Evolutionary conservation across 2,113 vertebrate genomes (phyloP).

Genomic region (Neolamprologus tretocephalus): DNA sequence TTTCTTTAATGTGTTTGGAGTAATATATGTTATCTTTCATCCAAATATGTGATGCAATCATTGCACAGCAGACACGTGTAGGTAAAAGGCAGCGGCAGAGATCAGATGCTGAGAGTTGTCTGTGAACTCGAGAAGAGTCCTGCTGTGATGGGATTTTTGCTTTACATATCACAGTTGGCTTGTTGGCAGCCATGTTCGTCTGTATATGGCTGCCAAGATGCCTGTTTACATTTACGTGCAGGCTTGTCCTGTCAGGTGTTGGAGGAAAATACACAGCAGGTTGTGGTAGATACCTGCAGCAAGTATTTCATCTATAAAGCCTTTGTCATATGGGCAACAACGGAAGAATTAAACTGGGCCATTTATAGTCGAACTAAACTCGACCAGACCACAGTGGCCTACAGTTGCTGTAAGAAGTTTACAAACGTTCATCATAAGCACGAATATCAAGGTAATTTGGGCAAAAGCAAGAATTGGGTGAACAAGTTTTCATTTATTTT

Average conservation of each 20-base stretch:
- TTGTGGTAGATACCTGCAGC: neutral
- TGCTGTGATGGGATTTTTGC: slow-evolving; percentile 7
- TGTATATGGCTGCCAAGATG: neutral
- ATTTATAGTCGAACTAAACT: neutral
- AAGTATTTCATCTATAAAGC: neutral
- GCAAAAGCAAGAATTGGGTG: neutral
- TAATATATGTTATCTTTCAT: slow-evolving; percentile 8
- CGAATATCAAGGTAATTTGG: neutral
- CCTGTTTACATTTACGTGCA: slow-evolving; percentile 6
- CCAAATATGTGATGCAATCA: slow-evolving; percentile 23
- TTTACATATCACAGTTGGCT: slow-evolving; percentile 16
- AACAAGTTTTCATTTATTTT: neutral
- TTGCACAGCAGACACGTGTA: neutral
- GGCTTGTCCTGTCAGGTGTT: neutral
- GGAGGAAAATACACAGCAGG: neutral
- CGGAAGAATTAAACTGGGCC: neutral
- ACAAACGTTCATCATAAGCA: neutral
- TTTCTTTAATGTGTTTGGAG: neutral
- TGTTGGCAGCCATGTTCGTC: neutral
- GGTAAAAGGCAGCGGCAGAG: neutral
- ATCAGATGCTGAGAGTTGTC: neutral
- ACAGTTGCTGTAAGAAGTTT: neutral
- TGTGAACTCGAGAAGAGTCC: neutral
- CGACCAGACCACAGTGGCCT: neutral
- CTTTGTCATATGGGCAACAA: neutral